Evolutionary conservation across 2,888 invertebrate species (phyloP), one percentile per base, ranked within the genome.

Genomic region (Encarsia formosa): DNA sequence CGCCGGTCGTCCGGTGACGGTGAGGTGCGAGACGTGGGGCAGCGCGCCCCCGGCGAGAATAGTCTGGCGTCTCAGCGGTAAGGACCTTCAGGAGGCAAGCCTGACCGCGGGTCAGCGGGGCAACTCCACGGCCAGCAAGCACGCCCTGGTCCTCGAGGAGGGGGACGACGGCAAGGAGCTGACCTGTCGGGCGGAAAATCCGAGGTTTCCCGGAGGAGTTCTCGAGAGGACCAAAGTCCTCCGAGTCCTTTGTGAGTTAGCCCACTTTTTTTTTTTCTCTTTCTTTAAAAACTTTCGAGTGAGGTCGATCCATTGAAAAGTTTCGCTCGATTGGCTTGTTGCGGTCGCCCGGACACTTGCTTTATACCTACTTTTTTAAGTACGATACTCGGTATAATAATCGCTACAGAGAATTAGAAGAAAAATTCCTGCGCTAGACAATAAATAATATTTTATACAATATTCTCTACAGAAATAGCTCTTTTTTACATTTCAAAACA

Each of bases 151-250:
- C 56, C 85, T 91, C 40, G 80, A 83, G 57, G 80, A 87, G 54
- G 86, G 87, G 61, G 90, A 92, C 75, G 88, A 90, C 68, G 89
- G 88, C 39, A 84, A 87, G 60, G 86, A 86, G 71, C 80, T 93
- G 57, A 83, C 86, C 51, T 93, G 92, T 71, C 81, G 89, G 54
- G 89, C 91, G 52, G 86, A 89, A 73, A 93, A 93, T 78, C 88
- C 89, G 1, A 85, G 89, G 80, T 88, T 91, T 74, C 87, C 88
- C 35, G 88, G 87, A 52, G 86, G 87, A 62, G 84, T 85, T 44
- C 77, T 87, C 47, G 90, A 91, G 75, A 88, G 89, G 69, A 83
- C 85, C 43, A 80, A 85, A 66, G 81, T 82, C 59, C 81, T 92
- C 62, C 84, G 85, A 68, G 88, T 92, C 63, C 83, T 88, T 73